Base-by-base conservation (phyloP, 2,113 vertebrate species). In the Stegostoma tigrinum region DNA sequence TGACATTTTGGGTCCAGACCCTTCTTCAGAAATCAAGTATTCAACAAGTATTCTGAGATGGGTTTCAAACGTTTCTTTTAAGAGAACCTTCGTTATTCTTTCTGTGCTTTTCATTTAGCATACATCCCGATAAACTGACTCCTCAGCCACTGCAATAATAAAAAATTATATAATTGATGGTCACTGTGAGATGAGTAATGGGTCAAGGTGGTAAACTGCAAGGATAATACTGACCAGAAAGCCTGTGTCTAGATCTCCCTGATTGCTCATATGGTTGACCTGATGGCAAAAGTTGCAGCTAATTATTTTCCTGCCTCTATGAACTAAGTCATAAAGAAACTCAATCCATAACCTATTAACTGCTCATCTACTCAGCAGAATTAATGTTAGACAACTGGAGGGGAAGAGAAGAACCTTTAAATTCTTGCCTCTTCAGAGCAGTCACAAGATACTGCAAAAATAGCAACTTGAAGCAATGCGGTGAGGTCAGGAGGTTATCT, bases 61-160 rank as follows among this genome's bases (percentile, higher is more conserved):
- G 8, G 15, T n/a, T 66, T 93, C 61, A 93, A 21, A 21, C 61
- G 27, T 90, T 90, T 61, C 48, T 91, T 91, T 93, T 93, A 38
- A 38, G n/a, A 34, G 89, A n/a, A 66, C 66, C 66, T 66, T n/a
- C 80, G 45, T 19, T 45, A 19, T 83, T 21, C 80, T 5, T 19
- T 83, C 17, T 42, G 38, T 42, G 38, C 38, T 42, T 23, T 42
- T 23, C 80, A 38, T 80, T 80, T 42, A 80, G 78, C 19, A 38
- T 80, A 80, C n/a, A 17, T 80, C n/a, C 78, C 78, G 45, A 91
- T 61, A 91, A 66, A 19, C 89, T 93, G 87, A 61, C 52, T 90
- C 87, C 52, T 90, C 34, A 66, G 61, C 34, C 61, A 19, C n/a
- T 93, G 42, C 89, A 42, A 66, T 66, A 38, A 23, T 93, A 66